Base-by-base conservation (phyloP, 53 echinoderm and acorn worm genomes). In the Echinometra lucunter region DNA sequence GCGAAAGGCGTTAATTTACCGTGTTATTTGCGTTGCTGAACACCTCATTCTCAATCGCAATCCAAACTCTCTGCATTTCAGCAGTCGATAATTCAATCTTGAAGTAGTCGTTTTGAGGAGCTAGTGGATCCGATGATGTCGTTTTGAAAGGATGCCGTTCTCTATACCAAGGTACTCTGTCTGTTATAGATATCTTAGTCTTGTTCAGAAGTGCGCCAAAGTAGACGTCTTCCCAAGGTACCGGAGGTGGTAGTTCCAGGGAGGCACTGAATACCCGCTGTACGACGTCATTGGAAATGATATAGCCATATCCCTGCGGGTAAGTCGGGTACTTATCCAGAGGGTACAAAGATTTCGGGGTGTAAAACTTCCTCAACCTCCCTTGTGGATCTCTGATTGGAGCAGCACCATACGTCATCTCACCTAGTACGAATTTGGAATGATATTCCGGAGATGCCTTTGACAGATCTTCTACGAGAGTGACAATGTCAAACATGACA, bases 151-250 rank as follows among this genome's bases (percentile, higher is more conserved):
- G 44, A 30, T 85, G 85, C 15, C 53, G 85, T 85, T 49, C 3
- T 30, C 49, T n/a, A 85, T 47, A 85, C 85, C 85, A 85, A n/a
- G 45, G 49, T 28, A 13, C 11, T 30, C 28, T 85, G 40, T 85
- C 85, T 53, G 47, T 85, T 27, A 85, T 49, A 28, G 2, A 12
- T 85, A 85, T n/a, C 3, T 28, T n/a, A 28, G 28, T n/a, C 49
- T 49, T 85, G n/a, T 49, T 18, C 8, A 85, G 85, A 2, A 85
- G 85, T 11, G 28, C 49, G 4, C 85, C 85, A 10, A 85, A n/a
- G 85, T 85, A 85, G 85, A 85, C 85, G 16, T 85, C 85, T 6
- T 85, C 85, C 85, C 85, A 85, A 1, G 85, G 85, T 28, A 85
- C 85, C 12, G 85, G 85, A 45, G 85, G 85, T 21, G 85, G 85